Percentiles rank a stretch among this genome's conserved stretches.
These are phyloP conservation scores for Carabus problematicus DNA, from an alignment of 2,888 invertebrate genomes.

Conservation along the genomic window DNA sequence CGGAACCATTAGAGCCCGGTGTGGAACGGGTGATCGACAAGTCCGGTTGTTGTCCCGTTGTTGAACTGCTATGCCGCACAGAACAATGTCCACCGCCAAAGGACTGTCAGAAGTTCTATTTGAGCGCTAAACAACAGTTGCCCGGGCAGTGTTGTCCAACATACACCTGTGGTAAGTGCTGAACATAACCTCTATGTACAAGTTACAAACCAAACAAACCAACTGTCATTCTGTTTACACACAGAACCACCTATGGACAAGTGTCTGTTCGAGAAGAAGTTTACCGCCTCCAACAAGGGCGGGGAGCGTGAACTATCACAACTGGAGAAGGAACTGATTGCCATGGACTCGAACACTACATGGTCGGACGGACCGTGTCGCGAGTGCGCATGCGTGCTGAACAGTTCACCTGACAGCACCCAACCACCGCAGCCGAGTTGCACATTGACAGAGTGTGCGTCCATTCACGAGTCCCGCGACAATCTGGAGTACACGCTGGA, in stretches of 20 bases:
- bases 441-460: constrained; percentile 62
- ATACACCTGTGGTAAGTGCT: constrained; percentile 69
- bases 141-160: constrained; percentile 68
- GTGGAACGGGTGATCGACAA: constrained; percentile 66
- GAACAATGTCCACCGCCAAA: constrained; percentile 69
- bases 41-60: constrained; percentile 76
- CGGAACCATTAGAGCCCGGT: constrained; percentile 66
- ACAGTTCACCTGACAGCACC: not conserved
- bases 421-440: constrained; percentile 57
- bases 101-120: constrained; percentile 67
- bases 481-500: constrained; percentile 65
- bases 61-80: constrained; percentile 66
- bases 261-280: constrained; percentile 68
- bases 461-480: constrained; percentile 57
- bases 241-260: constrained; percentile 66
- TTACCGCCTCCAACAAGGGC: constrained; percentile 63
- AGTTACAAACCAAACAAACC: not conserved
- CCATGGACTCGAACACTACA: constrained; percentile 14
- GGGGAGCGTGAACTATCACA: constrained; percentile 60
- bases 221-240: not conserved
- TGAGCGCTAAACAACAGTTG: constrained; percentile 54
- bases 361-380: constrained; percentile 71
- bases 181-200: not conserved
- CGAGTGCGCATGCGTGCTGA: constrained; percentile 65
- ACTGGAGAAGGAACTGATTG: constrained; percentile 6